These are phyloP conservation scores for Nyctibius grandis DNA, from an alignment of 2,797 vertebrate genomes.

Conservation along the genomic window DNA sequence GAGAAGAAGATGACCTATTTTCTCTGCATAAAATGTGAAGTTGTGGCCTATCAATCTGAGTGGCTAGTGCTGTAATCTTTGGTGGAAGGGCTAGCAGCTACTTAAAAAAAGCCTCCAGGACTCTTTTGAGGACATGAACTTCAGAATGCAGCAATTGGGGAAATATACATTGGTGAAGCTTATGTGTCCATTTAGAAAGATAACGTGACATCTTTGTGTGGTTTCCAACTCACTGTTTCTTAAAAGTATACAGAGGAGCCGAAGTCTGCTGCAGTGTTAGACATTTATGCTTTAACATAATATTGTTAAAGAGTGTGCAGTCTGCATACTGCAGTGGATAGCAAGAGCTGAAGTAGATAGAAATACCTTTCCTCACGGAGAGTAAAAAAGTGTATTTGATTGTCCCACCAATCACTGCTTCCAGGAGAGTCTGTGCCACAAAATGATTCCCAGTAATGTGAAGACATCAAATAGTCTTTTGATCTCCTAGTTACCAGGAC, in stretches of 20 bases:
- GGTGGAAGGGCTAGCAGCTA: neutral
- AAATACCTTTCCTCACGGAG: neutral
- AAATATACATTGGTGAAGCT: neutral
- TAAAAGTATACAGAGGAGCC: neutral
- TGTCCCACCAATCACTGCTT: neutral
- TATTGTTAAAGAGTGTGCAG: neutral
- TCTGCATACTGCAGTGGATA: neutral
- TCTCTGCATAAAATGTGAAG: neutral
- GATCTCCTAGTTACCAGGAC: neutral
- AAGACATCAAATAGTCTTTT: neutral
- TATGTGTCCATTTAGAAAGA: neutral
- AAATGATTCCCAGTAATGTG: neutral
- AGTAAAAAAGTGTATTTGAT: neutral
- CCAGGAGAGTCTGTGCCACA: neutral
- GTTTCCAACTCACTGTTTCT: neutral
- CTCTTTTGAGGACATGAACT: neutral
- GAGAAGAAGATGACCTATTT: neutral
- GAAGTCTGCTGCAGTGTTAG: neutral
- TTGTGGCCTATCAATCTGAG: neutral
- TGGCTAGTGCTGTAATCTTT: neutral
- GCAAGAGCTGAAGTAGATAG: neutral
- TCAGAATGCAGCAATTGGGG: neutral
- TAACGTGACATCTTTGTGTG: neutral
- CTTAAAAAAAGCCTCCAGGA: neutral
- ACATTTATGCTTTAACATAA: neutral